Evolutionary conservation across 1,140 invertebrate genomes (phyloP), one percentile per base, ranked within the genome.

Genomic region (Spodoptera litura): DNA sequence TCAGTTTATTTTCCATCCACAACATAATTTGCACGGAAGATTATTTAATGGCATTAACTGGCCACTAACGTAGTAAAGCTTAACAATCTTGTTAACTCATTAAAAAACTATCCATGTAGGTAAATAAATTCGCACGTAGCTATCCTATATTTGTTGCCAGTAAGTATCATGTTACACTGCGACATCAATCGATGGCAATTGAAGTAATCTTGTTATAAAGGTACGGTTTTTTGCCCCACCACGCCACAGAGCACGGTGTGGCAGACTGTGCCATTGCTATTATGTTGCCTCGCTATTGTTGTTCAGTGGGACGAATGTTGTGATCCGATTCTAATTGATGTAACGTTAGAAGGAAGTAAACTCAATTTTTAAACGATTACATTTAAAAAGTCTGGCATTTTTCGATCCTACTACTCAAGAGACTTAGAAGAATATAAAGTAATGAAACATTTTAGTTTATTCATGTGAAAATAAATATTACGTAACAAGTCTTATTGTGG

Each of bases 161-260:
- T 5, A 38, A 80, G 87, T 88, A 84, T 89, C 87, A 77, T 27
- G 71, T 89, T 88, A 82, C 79, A 49, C 44, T 56, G 13, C 27
- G 78, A 73, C 64, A 77, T 44, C 85, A 88, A 89, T 89, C 88
- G 83, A 85, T 83, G 85, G 74, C 85, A 89, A 90, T 91, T 87
- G 89, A 89, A 88, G 87, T 88, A 82, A 90, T 88, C 81, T 79
- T 20, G 9, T 51, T 64, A 89, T 87, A 85, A 85, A 86, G 80
- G 85, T 80, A 38, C 78, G 78, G 83, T 85, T 88, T 31, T 87
- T 88, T 78, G 68, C 68, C 38, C 11, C 53, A 27, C 68, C 13
- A 35, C 25, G 31, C 15, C 13, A 6, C n/a, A 4, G 31, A 4
- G 31, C 31, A 55, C 13, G 3, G 1, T 58, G 10, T 62, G 31